Conservation (phyloP, 2,113 vertebrate species). For the Actinemys pallida region DNA sequence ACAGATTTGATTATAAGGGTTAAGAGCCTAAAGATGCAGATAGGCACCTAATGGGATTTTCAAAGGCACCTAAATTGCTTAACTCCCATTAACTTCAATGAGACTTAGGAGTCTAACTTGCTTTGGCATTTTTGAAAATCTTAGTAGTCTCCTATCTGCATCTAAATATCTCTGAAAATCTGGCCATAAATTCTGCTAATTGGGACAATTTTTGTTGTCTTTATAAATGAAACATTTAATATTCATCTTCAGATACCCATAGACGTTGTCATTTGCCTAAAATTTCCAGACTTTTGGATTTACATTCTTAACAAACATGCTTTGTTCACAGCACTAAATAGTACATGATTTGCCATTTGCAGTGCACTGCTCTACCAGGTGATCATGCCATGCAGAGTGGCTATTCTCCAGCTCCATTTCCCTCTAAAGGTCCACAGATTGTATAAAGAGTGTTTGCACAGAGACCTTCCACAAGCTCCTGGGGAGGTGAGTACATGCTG, state of each 20-base stretch:
- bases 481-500: too few relatives aligned
- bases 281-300: not conserved
- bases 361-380: not conserved
- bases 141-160: not conserved
- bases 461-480: too few relatives aligned
- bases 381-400: not conserved
- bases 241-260: too few relatives aligned
- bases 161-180: not conserved
- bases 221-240: too few relatives aligned
- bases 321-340: not conserved
- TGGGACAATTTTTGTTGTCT: too few relatives aligned
- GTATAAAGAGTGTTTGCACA: too few relatives aligned
- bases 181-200: rapidly evolving
- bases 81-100: not conserved
- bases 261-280: too few relatives aligned
- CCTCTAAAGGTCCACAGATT: too few relatives aligned
- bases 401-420: not conserved
- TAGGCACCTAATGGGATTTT: not conserved
- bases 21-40: not conserved
- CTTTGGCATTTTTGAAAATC: not conserved
- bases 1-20: not conserved
- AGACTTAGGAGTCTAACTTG: not conserved
- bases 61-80: not conserved
- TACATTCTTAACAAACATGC: not conserved
- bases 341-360: not conserved